Base-by-base conservation (phyloP, 1,140 invertebrate species). In the Temnothorax longispinosus region DNA sequence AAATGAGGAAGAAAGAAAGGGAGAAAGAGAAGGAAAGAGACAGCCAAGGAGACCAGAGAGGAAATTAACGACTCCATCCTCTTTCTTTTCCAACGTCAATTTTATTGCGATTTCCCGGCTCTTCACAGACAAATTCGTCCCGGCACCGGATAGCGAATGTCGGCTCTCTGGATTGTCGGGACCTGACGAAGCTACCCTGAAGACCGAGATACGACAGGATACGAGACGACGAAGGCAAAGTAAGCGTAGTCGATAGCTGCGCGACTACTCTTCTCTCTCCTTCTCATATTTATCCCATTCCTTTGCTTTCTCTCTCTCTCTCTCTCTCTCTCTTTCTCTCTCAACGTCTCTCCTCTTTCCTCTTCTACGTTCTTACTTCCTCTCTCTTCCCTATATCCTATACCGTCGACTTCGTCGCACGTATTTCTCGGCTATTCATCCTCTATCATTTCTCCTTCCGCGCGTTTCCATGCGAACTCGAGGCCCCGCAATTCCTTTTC, bases 1-100 rank as follows among this genome's bases (percentile, higher is more conserved):
- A n/a, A 56, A n/a, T 84, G 41, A 75, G 18, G n/a, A 47, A 21
- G 15, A 21, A 35, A 32, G 11, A 47, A 5, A 52, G 21, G 32
- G n/a, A 65, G 27, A 85, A 21, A 56, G 58, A 72, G 69, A 69
- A 52, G 56, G 64, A 38, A 38, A 35, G 64, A 62, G 35, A 2
- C 15, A 52, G 65, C 35, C 74, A 54, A 85, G 72, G 47, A 41
- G 32, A 10, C 60, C 65, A 6, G 82, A 77, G 67, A 90, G 92
- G 88, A 92, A 92, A 92, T 91, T 91, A 93, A 93, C 90, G 85
- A 93, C 60, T 89, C 80, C 75, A 64, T 82, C 64, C 69, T 71
- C 85, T 88, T 91, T 90, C 88, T 86, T 89, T 87, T 35, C 74
- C 44, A 21, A 86, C 87, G 90, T 92, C 87, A 90, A 90, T 91